These are phyloP conservation scores for Leistus spinibarbis DNA, from an alignment of 2,888 invertebrate genomes.

Conservation along the genomic window DNA sequence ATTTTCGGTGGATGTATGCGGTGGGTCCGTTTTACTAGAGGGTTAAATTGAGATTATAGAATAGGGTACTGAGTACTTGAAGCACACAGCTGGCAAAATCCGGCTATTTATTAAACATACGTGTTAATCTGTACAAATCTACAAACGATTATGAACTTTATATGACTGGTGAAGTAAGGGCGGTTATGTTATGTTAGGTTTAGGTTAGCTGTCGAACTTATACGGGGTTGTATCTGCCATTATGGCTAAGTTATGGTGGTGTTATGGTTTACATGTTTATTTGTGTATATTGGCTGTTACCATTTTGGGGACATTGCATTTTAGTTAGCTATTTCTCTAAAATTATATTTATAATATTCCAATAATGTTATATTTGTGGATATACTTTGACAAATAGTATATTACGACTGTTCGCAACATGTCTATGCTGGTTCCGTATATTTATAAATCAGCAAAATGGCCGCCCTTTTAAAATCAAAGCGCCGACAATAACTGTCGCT, in stretches of 20 bases:
- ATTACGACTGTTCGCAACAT: too few species aligned
- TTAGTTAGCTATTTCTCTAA: too few species aligned
- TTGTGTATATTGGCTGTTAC: constrained; percentile 38
- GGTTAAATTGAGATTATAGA: constrained; percentile 44
- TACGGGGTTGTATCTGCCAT: constrained; percentile 46
- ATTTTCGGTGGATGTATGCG: neutral
- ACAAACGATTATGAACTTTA: constrained; percentile 16
- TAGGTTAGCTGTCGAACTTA: constrained; percentile 51
- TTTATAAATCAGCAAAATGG: too few species aligned
- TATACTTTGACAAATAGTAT: too few species aligned
- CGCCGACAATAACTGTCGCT: too few species aligned
- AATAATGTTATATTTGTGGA: too few species aligned
- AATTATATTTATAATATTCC: too few species aligned
- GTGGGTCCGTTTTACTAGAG: constrained; percentile 36
- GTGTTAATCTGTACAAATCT: constrained; percentile 56
- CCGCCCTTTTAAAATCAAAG: too few species aligned
- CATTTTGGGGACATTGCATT: neutral
- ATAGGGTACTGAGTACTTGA: constrained; percentile 51
- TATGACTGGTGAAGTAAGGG: constrained; percentile 41
- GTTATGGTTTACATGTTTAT: constrained; percentile 53
- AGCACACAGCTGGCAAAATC: constrained; percentile 57
- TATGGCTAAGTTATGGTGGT: constrained; percentile 40
- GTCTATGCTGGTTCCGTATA: too few species aligned
- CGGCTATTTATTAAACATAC: constrained; percentile 61
- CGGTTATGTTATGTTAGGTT: constrained; percentile 40